Evolutionary conservation across 1,140 invertebrate genomes (phyloP), one percentile per base, ranked within the genome.

Genomic region (Drosophila nasuta): DNA sequence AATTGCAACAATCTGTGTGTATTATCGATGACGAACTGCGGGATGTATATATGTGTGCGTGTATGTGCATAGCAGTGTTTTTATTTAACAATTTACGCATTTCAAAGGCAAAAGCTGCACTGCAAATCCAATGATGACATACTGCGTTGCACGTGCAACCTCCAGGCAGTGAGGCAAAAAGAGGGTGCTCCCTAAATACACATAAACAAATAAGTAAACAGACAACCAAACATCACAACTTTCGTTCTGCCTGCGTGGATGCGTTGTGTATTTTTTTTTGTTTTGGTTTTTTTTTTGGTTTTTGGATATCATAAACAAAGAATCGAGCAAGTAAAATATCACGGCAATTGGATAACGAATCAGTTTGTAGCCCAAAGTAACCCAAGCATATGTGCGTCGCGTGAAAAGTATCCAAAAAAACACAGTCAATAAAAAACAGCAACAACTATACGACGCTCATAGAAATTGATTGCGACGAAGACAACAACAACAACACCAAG

Each of bases 21-120:
- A 63, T 62, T 70, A 87, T 87, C 80, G 79, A 87, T 88, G 83
- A 87, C 83, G 79, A 87, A 48, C 72, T 80, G 59, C 74, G 51
- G 62, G 41, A 4, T 25, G 20, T 25, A 25, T 25, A 60, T 48
- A 46, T 75, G 38, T 58, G 59, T 71, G 59, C 48, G 35, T 43
- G 15, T 72, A 17, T 57, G 38, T 67, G 46, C 45, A 17, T 43
- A 77, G 62, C 59, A 77, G 74, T 86, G 78, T 81, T 86, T 85
- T 85, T 85, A 81, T 85, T 85, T 74, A 68, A 67, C 46, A 70
- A 85, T 81, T 63, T 75, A 54, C 74, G 75, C 52, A 73, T 81
- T 81, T 60, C 46, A 28, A 17, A 30, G 13, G 13, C 46, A 25
- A 35, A 25, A 43, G 25, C 60, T 45, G 38, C 28, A 58, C n/a